phyloP scores from a whole-genome alignment of 2,888 invertebrate genomes.

The Tipula helvola region DNA sequence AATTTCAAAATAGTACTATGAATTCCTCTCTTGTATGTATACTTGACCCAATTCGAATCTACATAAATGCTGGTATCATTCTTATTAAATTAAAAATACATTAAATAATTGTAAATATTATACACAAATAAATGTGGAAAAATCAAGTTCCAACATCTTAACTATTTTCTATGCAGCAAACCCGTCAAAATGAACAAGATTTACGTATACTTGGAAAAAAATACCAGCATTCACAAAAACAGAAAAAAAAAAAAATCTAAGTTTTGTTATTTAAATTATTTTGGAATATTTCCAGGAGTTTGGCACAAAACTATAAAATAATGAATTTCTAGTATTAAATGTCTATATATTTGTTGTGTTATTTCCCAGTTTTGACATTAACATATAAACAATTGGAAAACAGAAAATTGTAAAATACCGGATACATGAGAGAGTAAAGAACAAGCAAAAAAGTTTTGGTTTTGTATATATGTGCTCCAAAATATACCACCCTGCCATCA shows the following conservation, averaged over 20 bases:
- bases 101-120: not conserved
- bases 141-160: not conserved
- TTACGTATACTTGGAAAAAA: not conserved
- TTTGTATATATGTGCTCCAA: not conserved
- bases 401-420: not conserved
- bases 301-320: not conserved
- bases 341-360: not conserved
- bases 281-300: not conserved
- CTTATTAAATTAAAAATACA: not conserved
- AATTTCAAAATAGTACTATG: not conserved
- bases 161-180: not conserved
- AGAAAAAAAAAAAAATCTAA: not conserved
- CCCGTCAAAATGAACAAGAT: not conserved
- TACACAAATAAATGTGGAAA: not conserved
- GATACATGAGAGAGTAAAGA: not conserved
- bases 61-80: not conserved
- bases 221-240: not conserved
- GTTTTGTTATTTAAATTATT: not conserved
- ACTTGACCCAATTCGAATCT: not conserved
- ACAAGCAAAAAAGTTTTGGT: not conserved
- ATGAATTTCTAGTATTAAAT: not conserved
- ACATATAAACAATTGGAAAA: not conserved
- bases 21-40: not conserved
- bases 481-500: not conserved
- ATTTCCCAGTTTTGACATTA: not conserved